Base-by-base conservation (phyloP, 2,888 invertebrate species). In the Lordiphosa andalusiaca region DNA sequence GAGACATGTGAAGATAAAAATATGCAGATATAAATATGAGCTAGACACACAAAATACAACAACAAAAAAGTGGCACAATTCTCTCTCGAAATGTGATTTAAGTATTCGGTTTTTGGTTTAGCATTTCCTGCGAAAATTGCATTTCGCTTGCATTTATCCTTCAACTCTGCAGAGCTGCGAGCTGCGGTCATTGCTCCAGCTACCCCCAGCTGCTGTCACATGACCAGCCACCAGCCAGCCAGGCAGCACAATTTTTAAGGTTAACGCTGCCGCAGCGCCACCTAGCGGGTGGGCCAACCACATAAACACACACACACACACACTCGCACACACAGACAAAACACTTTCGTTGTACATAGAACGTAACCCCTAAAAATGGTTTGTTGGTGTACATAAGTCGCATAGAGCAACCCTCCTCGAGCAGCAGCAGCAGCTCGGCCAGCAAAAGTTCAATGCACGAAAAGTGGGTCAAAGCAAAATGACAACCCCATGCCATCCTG, bases 401-500 rank as follows among this genome's bases (percentile, higher is more conserved):
- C 48, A 38, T 35, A 56, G 9, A 6, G 12, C n/a, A 42, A 7
- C 25, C 50, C 38, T 2, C 40, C 25, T 16, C 47, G 13, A 48
- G 49, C 40, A 7, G 54, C 7, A 38, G 37, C 40, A 13, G 9
- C 10, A 23, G 46, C 42, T 46, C n/a, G 33, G 19, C 13, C 33
- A 21, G 38, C 47, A 61, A 51, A 48, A 66, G 88, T 84, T 87
- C 87, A 85, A 70, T 72, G 88, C 65, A 77, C 89, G 76, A 47
- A 53, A 88, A 78, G 60, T 88, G 64, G 89, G 89, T 89, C 89
- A 89, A 88, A 89, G 89, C 88, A 87, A 89, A 86, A 50, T 83
- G 84, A 74, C 87, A 86, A 86, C 86, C 51, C 49, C 12, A 44
- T 38, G 42, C 42, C 46, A 46, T 19, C 13, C 53, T 49, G 13